Percentiles rank a stretch among this genome's conserved stretches.
phyloP scores from a whole-genome alignment of 2,113 vertebrate species.

The Catharus fuscescens region DNA sequence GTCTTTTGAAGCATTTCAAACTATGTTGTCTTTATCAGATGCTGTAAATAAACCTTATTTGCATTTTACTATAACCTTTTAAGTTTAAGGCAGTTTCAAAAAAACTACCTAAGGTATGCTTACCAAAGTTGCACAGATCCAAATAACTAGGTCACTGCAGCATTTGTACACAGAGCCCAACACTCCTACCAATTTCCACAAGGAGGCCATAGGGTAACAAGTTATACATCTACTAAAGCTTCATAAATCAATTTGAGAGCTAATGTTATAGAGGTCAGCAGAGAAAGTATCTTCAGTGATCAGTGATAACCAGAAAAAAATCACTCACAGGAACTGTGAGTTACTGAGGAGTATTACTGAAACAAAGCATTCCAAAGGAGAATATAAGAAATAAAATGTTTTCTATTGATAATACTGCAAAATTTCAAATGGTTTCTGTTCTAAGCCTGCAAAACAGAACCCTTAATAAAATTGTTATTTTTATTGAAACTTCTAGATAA shows the following conservation, averaged over 20 bases:
- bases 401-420: background rate
- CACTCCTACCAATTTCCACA: conserved; percentile 16
- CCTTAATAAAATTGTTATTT: background rate
- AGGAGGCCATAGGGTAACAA: conserved; percentile 17
- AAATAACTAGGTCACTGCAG: conserved; percentile 18
- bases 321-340: background rate
- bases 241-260: conserved; percentile 64
- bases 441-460: background rate
- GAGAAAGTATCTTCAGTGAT: conserved; percentile 11
- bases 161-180: background rate
- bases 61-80: conserved; percentile 18
- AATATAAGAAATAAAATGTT: background rate
- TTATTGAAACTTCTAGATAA: background rate
- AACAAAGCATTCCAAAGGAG: background rate
- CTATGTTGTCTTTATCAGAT: conserved; percentile 13
- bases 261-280: conserved; percentile 21
- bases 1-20: background rate
- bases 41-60: background rate
- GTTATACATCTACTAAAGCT: conserved; percentile 11
- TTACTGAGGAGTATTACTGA: background rate
- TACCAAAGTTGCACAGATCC: background rate
- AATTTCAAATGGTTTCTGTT: background rate
- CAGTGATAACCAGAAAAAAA: conserved; percentile 44
- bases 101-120: background rate
- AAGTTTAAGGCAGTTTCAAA: background rate